Evolutionary conservation across 1,140 invertebrate species (phyloP), one percentile per base, ranked within the genome.

Genomic region (Melipona quadrifasciata): DNA sequence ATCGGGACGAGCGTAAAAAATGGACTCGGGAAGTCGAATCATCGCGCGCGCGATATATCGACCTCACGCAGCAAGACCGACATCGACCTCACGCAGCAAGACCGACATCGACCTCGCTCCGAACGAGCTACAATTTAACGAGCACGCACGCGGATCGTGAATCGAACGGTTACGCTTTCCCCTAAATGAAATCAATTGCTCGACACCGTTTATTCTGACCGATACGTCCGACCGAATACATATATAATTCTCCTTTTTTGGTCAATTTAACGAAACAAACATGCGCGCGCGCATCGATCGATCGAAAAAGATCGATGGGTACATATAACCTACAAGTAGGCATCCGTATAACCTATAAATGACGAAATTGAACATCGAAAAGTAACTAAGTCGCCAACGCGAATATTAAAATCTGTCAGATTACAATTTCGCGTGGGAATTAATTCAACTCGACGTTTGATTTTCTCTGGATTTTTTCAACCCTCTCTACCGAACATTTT

Each of bases 1-100:
- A 61, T 76, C 55, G 31, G 57, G 61, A 39, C 31, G 57, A 61
- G 55, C 14, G 24, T 76, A 76, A 75, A 61, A 64, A 76, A 76
- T 34, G 6, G 17, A 27, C 57, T 19, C 31, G 1, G 31, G 24
- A 1, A 14, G 16, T 8, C 1, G 10, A n/a, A 77, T 64, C 21
- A 24, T 58, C 24, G 31, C 1, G 14, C 24, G 74, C 57, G 21
- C 34, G 16, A 57, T 57, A 64, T 14, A 76, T 76, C 74, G 34
- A 8, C 17, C 53, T 34, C 39, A 6, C 1, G 34, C 27, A n/a
- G 39, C 47, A 47, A 77, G 21, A 74, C 24, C 72, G 72, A 6
- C n/a, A n/a, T 1, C 27, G 57, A 24, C 65, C 34, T 67, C 21
- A 5, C 1, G 34, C 27, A n/a, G 39, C 47, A 47, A 77, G 21